phyloP scores from a whole-genome alignment of 2,888 invertebrate species.

The Heliconius erato region DNA sequence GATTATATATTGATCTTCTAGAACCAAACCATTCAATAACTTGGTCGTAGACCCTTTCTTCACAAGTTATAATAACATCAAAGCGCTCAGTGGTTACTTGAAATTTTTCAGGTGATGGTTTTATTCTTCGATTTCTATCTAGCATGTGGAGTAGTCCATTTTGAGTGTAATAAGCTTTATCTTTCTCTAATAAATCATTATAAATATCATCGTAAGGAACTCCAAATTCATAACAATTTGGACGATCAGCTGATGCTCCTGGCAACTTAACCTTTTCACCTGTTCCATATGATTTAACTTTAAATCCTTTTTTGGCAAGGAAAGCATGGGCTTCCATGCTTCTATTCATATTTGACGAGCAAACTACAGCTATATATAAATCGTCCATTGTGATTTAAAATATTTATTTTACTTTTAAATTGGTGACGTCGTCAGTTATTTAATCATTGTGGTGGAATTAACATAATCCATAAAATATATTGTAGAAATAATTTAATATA shows the following conservation, averaged over 20 bases:
- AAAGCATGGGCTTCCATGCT: conserved; percentile 99
- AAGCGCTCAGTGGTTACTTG: conserved; percentile 95
- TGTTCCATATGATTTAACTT: conserved; percentile 97
- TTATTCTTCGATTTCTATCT: conserved; percentile 98
- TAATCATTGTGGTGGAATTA: conserved; percentile 21
- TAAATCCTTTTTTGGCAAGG: conserved; percentile 98
- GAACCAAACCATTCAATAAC: conserved; percentile 97
- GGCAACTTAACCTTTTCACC: conserved; percentile 99
- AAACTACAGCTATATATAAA: conserved; percentile 96
- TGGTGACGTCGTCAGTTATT: conserved; percentile 41
- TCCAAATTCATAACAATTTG: conserved; percentile 99
- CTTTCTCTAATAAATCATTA: conserved; percentile 95
- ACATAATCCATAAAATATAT: neutral
- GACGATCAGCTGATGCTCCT: conserved; percentile 96
- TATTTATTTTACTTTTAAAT: neutral
- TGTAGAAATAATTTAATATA: neutral
- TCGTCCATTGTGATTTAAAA: conserved; percentile 67
- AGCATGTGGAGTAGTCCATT: conserved; percentile 99
- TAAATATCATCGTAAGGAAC: conserved; percentile 98
- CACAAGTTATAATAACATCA: conserved; percentile 98
- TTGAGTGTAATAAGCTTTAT: conserved; percentile 97
- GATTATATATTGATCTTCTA: conserved; percentile 91
- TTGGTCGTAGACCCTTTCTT: conserved; percentile 99
- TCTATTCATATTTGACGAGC: conserved; percentile 99
- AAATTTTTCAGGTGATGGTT: conserved; percentile 97